Base-by-base conservation (phyloP, 2,113 vertebrate genomes). In the Daphoenositta chrysoptera region DNA sequence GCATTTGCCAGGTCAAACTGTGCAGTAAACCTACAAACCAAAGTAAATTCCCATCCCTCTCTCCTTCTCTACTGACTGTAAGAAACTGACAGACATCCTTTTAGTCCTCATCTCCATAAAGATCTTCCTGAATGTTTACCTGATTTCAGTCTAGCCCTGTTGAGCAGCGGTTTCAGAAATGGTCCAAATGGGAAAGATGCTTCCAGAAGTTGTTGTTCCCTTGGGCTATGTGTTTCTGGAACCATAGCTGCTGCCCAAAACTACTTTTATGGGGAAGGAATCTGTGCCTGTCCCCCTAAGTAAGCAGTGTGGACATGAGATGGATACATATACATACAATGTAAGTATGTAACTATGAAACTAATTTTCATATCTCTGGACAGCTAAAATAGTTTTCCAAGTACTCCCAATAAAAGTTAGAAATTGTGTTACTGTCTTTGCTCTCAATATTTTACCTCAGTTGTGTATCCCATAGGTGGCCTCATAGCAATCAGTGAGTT, bases 391-490 rank as follows among this genome's bases (percentile, higher is more conserved):
- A 22, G 15, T 76, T 79, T 75, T 85, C 21, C 17, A 75, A 33
- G 19, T 86, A 44, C 13, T 90, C 22, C 17, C 28, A 11, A 5
- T 51, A 42, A 33, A 72, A 39, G 16, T 63, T 66, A 85, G 4
- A 64, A 80, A 31, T 13, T 40, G 7, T 39, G 10, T 53, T 71
- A 66, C n/a, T 56, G 2, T 56, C 44, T 88, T 88, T 83, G 22
- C 50, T 89, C 13, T 91, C 26, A 13, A 2, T 61, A 15, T 82
- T 76, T 91, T 75, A 44, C 18, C 22, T 81, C 42, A 6, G 65
- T 64, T 7, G 0, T 0, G 0, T 86, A 42, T 63, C 21, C 13
- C 30, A 24, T 20, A 40, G 26, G 37, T 66, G 42, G 58, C n/a
- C 30, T 77, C 5, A 1, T 56, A 19, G 58, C 2, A 4, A 23